Conservation (phyloP, 2,113 vertebrate species). For the Aldabrachelys gigantea region DNA sequence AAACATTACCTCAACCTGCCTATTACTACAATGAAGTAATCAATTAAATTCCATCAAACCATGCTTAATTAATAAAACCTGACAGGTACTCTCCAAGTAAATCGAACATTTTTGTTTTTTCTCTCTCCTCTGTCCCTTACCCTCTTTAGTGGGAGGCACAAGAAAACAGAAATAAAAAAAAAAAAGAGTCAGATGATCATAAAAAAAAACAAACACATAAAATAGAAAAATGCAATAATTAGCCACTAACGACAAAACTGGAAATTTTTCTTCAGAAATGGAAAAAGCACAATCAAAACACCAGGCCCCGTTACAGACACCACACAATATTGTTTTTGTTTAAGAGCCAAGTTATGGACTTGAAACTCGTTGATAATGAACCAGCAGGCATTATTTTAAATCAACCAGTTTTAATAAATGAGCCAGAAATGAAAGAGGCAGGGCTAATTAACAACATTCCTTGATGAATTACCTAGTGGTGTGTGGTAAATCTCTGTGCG, state of each 20-base stretch:
- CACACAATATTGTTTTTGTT: slow-evolving; percentile 81
- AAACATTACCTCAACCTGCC: slow-evolving; percentile 27
- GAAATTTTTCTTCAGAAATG: slow-evolving; percentile 31
- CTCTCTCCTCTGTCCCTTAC: slow-evolving; percentile 27
- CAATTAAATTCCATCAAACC: slow-evolving; percentile 78
- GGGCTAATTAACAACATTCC: slow-evolving; percentile 94
- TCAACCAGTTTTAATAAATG: slow-evolving; percentile 84
- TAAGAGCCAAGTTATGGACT: slow-evolving; percentile 73
- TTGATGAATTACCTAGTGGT: slow-evolving; percentile 93
- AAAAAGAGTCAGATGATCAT: slow-evolving; percentile 55
- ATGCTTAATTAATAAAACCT: slow-evolving; percentile 51
- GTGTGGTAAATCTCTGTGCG: slow-evolving; percentile 91
- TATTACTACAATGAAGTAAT: slow-evolving; percentile 57
- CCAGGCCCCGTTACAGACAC: slow-evolving; percentile 43
- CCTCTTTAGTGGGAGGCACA: slow-evolving; percentile 32
- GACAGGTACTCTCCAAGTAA: slow-evolving; percentile 63
- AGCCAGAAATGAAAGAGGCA: slow-evolving; percentile 89
- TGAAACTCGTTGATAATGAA: slow-evolving; percentile 89
- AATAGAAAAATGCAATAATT: slow-evolving; percentile 61
- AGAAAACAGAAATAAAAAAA: slow-evolving; percentile 36
- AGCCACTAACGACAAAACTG: slow-evolving; percentile 44
- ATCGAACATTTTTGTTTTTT: background rate
- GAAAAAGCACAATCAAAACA: slow-evolving; percentile 38
- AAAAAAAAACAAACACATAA: slow-evolving; percentile 47
- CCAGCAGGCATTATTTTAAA: slow-evolving; percentile 89